Percentiles rank a stretch among this genome's conserved stretches.
These are phyloP conservation scores for Cottus gobio DNA, from an alignment of 2,113 vertebrate genomes.

Conservation along the genomic window DNA sequence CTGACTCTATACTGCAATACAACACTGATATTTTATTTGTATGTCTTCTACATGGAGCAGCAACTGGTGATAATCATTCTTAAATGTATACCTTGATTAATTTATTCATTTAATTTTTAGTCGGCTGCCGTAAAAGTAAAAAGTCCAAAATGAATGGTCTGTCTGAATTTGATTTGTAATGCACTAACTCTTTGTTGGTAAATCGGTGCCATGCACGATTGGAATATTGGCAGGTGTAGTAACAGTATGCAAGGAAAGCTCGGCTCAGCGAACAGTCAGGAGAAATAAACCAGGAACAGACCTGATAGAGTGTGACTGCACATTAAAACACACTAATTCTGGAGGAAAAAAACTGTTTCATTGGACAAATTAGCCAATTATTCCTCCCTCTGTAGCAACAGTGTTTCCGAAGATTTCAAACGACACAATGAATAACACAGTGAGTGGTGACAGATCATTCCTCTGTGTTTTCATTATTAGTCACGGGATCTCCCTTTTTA, in stretches of 20 bases:
- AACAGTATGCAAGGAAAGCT: too few relatives aligned
- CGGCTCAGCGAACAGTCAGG: not conserved
- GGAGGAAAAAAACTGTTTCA: not conserved
- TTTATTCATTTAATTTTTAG: not conserved
- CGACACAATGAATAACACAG: conserved; percentile 23
- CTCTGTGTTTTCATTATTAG: conserved; percentile 45
- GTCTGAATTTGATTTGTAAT: not conserved
- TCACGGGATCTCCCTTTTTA: conserved; percentile 40
- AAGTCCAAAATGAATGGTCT: not conserved
- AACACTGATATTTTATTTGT: not conserved
- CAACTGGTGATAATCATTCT: not conserved
- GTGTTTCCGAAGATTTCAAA: conserved; percentile 18
- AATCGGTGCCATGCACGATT: not conserved
- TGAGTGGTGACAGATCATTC: conserved; percentile 42
- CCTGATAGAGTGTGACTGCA: not conserved
- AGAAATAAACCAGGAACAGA: not conserved
- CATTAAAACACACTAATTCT: not conserved
- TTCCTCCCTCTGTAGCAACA: conserved; percentile 3
- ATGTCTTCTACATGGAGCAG: not conserved
- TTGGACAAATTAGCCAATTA: not conserved
- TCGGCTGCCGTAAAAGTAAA: not conserved
- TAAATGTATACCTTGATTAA: not conserved
- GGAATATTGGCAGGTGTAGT: not conserved
- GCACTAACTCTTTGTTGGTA: not conserved
- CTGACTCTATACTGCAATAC: not conserved